Conservation (phyloP, 2,113 vertebrate genomes). For the Paramormyrops kingsleyae region DNA sequence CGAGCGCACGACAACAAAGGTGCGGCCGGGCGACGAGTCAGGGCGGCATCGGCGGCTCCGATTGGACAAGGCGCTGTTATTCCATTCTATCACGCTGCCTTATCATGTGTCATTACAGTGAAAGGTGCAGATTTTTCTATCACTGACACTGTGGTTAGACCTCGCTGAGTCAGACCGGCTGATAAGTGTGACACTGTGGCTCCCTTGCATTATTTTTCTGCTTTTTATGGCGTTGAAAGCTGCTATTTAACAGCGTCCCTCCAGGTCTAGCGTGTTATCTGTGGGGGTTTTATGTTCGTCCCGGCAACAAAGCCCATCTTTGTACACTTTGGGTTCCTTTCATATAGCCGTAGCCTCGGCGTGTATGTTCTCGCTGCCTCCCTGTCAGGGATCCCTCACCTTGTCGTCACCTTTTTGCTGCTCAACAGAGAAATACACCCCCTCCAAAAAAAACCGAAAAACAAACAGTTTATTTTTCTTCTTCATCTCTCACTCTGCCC, state of each 20-base stretch:
- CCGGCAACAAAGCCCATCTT: conserved; percentile 27
- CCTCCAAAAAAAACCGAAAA: conserved; percentile 7
- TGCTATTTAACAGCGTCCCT: conserved; percentile 21
- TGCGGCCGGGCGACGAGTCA: neutral
- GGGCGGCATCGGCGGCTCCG: neutral
- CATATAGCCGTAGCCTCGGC: conserved; percentile 26
- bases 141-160: neutral
- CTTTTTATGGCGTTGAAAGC: conserved; percentile 13
- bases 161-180: neutral
- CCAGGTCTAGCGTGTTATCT: conserved; percentile 17
- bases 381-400: conserved; percentile 16
- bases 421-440: conserved; percentile 31
- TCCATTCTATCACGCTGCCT: neutral
- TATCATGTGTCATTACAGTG: conserved; percentile 7
- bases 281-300: conserved; percentile 15
- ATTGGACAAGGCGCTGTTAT: neutral
- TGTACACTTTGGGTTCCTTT: conserved; percentile 35
- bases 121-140: conserved; percentile 10
- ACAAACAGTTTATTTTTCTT: neutral
- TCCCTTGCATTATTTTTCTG: neutral
- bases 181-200: neutral
- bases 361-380: conserved; percentile 17
- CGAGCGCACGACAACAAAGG: neutral
- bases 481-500: neutral
- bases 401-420: conserved; percentile 26